A percentile compares a stretch with the other conserved stretches of the same genome.
Conservation (phyloP, 2,113 vertebrate genomes). For the Tor tambroides region DNA sequence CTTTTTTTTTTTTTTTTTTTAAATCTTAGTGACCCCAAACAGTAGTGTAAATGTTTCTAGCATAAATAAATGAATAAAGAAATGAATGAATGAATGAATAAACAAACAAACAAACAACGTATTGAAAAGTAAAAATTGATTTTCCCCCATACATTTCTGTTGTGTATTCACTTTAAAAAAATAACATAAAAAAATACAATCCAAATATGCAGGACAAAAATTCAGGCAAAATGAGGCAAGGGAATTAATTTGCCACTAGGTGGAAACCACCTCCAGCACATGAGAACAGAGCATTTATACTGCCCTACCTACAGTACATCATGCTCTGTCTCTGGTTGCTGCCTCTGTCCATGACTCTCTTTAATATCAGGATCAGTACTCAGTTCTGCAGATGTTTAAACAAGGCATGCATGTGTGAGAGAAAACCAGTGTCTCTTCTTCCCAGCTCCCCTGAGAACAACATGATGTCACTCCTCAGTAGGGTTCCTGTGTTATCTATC, state of each 20-base stretch:
- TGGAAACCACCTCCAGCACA: constrained; percentile 32
- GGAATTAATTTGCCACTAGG: constrained; percentile 39
- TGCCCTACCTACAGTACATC: not conserved
- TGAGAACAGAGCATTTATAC: not conserved
- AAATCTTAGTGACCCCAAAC: not conserved
- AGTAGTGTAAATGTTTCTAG: not conserved
- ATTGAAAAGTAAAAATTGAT: not conserved
- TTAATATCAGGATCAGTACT: constrained; percentile 16
- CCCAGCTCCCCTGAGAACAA: not conserved
- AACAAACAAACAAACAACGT: not conserved
- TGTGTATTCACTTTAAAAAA: not conserved
- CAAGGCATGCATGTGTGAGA: not conserved
- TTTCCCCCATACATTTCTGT: not conserved
- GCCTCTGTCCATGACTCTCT: not conserved
- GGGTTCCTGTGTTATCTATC: not conserved
- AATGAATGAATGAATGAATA: too few species aligned
- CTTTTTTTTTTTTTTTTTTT: too few species aligned
- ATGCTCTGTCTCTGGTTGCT: not conserved
- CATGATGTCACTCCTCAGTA: not conserved
- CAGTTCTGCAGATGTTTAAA: constrained; percentile 49
- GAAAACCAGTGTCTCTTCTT: constrained; percentile 21
- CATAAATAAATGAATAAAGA: not conserved
- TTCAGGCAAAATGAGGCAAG: not conserved
- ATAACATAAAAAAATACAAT: not conserved
- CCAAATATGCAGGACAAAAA: not conserved